phyloP scores from a whole-genome alignment of 2,113 vertebrate genomes.

The Trematomus loennbergii region DNA sequence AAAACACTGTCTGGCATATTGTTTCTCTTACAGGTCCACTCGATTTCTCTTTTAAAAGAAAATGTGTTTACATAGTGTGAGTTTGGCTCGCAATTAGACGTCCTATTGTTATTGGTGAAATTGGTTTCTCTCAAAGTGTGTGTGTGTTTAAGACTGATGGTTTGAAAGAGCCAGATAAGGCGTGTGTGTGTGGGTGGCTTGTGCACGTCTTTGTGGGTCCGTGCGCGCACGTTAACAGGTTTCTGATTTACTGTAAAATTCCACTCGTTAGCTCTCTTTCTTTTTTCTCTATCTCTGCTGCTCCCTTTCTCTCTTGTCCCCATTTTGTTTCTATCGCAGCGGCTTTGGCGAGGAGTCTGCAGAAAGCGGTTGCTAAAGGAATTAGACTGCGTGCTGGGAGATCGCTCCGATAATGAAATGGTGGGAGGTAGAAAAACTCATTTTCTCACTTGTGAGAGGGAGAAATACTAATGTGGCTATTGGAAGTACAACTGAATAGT shows the following conservation, averaged over 20 bases:
- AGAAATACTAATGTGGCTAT: conserved; percentile 73
- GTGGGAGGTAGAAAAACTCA: conserved; percentile 80
- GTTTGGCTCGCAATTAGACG: conserved; percentile 52
- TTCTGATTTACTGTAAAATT: conserved; percentile 55
- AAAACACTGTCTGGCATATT: conserved; percentile 15
- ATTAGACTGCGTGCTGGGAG: conserved; percentile 76
- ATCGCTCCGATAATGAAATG: conserved; percentile 80
- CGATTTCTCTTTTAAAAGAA: conserved; percentile 35
- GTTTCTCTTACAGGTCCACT: conserved; percentile 20
- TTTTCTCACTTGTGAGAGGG: conserved; percentile 73
- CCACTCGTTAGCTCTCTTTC: conserved; percentile 25
- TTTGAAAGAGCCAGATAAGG: conserved; percentile 48
- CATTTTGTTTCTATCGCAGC: conserved; percentile 68
- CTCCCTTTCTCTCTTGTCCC: conserved; percentile 61
- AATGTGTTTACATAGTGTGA: conserved; percentile 36
- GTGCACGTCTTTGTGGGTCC: conserved; percentile 15
- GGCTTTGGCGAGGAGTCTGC: conserved; percentile 60
- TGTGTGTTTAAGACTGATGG: conserved; percentile 34
- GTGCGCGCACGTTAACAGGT: conserved; percentile 28
- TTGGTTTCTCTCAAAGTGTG: conserved; percentile 18
- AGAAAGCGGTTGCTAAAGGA: conserved; percentile 70
- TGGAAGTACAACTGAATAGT: conserved; percentile 63
- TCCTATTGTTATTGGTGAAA: conserved; percentile 58
- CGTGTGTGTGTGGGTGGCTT: conserved; percentile 39
- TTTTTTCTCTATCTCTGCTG: not conserved